These are phyloP conservation scores for Hycleus phaleratus DNA, from an alignment of 1,140 invertebrate genomes.

Conservation along the genomic window DNA sequence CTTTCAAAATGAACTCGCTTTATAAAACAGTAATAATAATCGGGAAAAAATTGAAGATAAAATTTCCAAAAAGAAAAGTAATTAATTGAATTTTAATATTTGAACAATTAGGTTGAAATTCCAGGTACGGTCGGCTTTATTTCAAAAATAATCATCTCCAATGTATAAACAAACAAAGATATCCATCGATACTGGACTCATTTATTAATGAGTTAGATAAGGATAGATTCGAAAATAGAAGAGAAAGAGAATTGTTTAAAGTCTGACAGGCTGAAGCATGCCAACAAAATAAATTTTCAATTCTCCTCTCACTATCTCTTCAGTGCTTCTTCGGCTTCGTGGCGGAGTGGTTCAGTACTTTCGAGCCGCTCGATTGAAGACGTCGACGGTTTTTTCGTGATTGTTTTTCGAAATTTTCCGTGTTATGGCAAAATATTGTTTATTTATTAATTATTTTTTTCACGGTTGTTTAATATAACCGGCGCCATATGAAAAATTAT, in stretches of 20 bases:
- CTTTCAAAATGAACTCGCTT: background rate
- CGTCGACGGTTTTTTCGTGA: background rate
- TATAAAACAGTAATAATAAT: too few species aligned
- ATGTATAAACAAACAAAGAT: too few species aligned
- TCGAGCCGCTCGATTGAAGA: background rate
- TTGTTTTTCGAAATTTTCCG: background rate
- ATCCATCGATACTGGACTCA: too few species aligned
- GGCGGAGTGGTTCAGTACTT: background rate
- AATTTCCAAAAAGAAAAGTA: too few species aligned
- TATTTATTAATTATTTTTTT: slow-evolving; percentile 8
- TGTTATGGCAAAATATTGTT: background rate
- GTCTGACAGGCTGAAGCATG: background rate
- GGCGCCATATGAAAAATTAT: slow-evolving; percentile 6
- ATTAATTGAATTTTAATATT: background rate
- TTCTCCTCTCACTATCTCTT: background rate
- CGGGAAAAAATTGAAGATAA: too few species aligned
- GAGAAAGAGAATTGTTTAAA: too few species aligned
- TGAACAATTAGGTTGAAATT: background rate
- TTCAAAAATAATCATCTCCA: too few species aligned
- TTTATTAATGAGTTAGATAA: too few species aligned
- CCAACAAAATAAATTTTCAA: slow-evolving; percentile 1
- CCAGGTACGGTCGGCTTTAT: background rate
- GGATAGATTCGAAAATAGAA: too few species aligned
- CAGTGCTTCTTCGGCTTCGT: background rate
- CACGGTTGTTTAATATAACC: slow-evolving; percentile 8